Evolutionary conservation across 2,888 invertebrate species (phyloP).

Genomic region (Phoenoteleia sp.): DNA sequence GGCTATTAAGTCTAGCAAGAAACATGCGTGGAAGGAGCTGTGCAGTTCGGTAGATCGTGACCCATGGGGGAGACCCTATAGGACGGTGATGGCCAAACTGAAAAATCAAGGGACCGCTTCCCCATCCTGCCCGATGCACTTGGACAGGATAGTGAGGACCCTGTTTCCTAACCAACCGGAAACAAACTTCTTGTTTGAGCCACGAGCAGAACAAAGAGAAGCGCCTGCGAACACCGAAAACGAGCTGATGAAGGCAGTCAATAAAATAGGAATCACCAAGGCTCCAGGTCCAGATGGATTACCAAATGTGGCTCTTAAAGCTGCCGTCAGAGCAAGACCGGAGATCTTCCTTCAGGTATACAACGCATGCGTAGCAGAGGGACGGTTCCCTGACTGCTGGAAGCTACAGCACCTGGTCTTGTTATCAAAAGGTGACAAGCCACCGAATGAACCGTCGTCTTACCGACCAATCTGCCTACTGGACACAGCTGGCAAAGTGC

Average conservation of each 20-base stretch:
- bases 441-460: too few relatives aligned
- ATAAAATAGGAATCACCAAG: background rate
- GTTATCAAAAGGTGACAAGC: too few relatives aligned
- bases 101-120: slow-evolving; percentile 16
- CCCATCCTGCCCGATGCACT: slow-evolving; percentile 55
- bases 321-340: background rate
- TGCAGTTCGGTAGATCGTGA: background rate
- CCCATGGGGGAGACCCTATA: slow-evolving; percentile 66
- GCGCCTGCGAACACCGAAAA: background rate
- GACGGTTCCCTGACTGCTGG: too few relatives aligned
- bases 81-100: slow-evolving; percentile 31
- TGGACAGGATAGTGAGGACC: slow-evolving; percentile 56
- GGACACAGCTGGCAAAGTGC: background rate
- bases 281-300: slow-evolving; percentile 25
- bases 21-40: background rate
- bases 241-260: background rate
- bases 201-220: background rate
- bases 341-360: background rate
- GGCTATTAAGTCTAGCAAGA: background rate
- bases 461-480: too few relatives aligned
- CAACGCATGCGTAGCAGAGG: background rate
- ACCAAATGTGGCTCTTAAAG: background rate
- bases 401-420: too few relatives aligned
- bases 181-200: too few relatives aligned
- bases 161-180: slow-evolving; percentile 58